Evolutionary conservation across 2,888 invertebrate genomes (phyloP).

Genomic region (Mamestra brassicae): DNA sequence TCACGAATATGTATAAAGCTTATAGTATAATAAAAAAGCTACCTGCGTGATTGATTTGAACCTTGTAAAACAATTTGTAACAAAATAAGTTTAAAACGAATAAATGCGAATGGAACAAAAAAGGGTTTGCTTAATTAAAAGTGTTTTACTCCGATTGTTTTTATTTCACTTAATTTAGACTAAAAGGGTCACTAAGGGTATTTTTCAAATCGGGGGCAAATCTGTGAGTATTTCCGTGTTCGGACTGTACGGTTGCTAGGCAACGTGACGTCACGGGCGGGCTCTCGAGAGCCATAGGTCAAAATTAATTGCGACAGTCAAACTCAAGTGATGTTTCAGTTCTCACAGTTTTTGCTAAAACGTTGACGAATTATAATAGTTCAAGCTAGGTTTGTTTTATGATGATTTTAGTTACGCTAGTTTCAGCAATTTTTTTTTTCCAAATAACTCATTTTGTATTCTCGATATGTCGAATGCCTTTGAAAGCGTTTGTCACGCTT

Average conservation of each 20-base stretch:
- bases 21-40: too few species aligned
- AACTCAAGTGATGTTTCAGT: background rate
- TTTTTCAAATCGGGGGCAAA: constrained; percentile 33
- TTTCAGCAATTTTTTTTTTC: background rate
- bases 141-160: constrained; percentile 44
- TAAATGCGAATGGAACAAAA: constrained; percentile 9
- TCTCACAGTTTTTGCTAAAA: constrained; percentile 4
- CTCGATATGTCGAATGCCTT: background rate
- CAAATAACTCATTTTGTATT: background rate
- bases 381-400: background rate
- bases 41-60: constrained; percentile 8
- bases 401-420: background rate
- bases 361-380: background rate
- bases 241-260: constrained; percentile 20
- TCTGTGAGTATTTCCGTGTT: constrained; percentile 28
- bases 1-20: background rate
- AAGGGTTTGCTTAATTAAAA: constrained; percentile 46
- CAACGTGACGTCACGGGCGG: constrained; percentile 16
- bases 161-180: constrained; percentile 52
- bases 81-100: constrained; percentile 2
- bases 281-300: constrained; percentile 25
- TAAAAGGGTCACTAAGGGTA: constrained; percentile 56
- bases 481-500: background rate
- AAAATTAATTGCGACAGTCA: constrained; percentile 22
- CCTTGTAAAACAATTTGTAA: constrained; percentile 27